A percentile compares a stretch with the other conserved stretches of the same genome.
These are phyloP conservation scores for Nemotelus nigrinus DNA, from an alignment of 2,888 invertebrate genomes.

Conservation along the genomic window DNA sequence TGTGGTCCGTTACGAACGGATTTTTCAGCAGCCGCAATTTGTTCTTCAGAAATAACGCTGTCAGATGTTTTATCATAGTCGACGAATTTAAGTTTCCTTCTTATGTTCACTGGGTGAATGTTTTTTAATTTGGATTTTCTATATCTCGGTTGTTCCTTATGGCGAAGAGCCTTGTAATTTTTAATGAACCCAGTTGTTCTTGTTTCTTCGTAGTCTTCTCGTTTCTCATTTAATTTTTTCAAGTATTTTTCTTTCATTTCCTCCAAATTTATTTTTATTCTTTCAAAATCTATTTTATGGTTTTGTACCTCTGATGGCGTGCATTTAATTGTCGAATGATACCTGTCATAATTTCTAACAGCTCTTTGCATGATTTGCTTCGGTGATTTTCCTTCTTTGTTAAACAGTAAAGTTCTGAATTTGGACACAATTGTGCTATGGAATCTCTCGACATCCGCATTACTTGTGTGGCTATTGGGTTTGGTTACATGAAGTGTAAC, in stretches of 20 bases:
- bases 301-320: background rate
- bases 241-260: background rate
- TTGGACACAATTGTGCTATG: too few relatives aligned
- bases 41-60: too few relatives aligned
- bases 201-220: slow-evolving; percentile 10
- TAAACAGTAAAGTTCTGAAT: too few relatives aligned
- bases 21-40: slow-evolving; percentile 19
- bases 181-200: slow-evolving; percentile 20
- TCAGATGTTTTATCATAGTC: too few relatives aligned
- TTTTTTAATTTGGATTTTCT: too few relatives aligned
- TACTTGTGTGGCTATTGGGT: slow-evolving; percentile 27
- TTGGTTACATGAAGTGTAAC: slow-evolving; percentile 1
- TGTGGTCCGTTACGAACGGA: too few relatives aligned
- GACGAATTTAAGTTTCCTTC: too few relatives aligned
- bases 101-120: too few relatives aligned
- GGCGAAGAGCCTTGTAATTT: slow-evolving; percentile 32
- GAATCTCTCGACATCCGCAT: slow-evolving; percentile 26
- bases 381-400: too few relatives aligned
- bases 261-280: background rate
- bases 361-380: too few relatives aligned
- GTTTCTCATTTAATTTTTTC: background rate
- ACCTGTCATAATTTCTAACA: too few relatives aligned
- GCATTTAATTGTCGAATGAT: too few relatives aligned
- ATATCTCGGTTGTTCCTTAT: slow-evolving; percentile 34
- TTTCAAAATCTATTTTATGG: background rate